These are phyloP conservation scores for Polydrusus cervinus DNA, from an alignment of 2,888 invertebrate species.

Conservation along the genomic window DNA sequence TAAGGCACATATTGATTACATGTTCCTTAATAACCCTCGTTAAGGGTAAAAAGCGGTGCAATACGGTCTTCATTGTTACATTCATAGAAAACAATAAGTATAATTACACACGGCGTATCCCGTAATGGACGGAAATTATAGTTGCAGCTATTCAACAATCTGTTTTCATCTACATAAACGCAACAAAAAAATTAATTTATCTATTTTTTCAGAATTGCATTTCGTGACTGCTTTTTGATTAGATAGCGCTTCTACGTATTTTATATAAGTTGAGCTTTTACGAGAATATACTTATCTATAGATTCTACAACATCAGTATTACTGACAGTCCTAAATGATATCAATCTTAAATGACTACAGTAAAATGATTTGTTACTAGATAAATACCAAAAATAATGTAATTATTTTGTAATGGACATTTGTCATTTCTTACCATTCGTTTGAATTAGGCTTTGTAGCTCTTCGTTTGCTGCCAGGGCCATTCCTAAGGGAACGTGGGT, in stretches of 20 bases:
- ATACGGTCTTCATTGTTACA: slow-evolving; percentile 41
- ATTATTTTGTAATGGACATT: too few relatives aligned
- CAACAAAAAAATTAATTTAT: slow-evolving; percentile 46
- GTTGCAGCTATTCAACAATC: slow-evolving; percentile 39
- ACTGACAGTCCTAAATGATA: too few relatives aligned
- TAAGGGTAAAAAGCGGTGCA: slow-evolving; percentile 45
- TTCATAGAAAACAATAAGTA: slow-evolving; percentile 47
- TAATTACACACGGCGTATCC: slow-evolving; percentile 41
- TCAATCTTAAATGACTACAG: too few relatives aligned
- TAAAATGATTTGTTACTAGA: too few relatives aligned
- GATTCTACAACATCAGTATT: too few relatives aligned
- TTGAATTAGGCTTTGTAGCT: too few relatives aligned
- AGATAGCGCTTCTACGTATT: slow-evolving; percentile 30
- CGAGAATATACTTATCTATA: too few relatives aligned
- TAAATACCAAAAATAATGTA: too few relatives aligned
- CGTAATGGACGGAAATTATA: slow-evolving; percentile 49
- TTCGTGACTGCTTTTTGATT: slow-evolving; percentile 28
- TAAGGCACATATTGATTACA: slow-evolving; percentile 43
- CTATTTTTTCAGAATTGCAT: slow-evolving; percentile 34
- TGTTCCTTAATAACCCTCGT: slow-evolving; percentile 43
- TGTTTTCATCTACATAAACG: slow-evolving; percentile 45
- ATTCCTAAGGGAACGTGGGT: too few relatives aligned
- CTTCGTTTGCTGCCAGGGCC: too few relatives aligned
- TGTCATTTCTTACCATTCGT: too few relatives aligned
- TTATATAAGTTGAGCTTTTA: too few relatives aligned